Evolutionary conservation across 1,140 invertebrate genomes (phyloP).

Genomic region (Pollicipes pollicipes): DNA sequence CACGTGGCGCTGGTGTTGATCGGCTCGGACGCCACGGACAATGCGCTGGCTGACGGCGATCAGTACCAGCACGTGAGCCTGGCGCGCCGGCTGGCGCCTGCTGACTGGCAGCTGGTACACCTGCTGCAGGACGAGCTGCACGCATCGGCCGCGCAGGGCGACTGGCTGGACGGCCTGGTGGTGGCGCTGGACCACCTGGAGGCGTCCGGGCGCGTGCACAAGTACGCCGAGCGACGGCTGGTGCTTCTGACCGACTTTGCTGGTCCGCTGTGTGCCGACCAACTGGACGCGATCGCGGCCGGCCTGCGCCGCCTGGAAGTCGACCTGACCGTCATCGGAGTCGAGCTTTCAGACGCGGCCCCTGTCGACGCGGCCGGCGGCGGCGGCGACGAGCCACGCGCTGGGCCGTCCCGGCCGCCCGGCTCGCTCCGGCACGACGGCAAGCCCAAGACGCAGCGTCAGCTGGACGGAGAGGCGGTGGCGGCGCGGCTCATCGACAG

Average conservation of each 20-base stretch:
- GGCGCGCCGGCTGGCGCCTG: slow-evolving; percentile 23
- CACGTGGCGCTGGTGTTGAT: slow-evolving; percentile 30
- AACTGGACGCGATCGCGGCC: slow-evolving; percentile 25
- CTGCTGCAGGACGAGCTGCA: slow-evolving; percentile 25
- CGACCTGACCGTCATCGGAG: slow-evolving; percentile 27
- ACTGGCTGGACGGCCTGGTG: slow-evolving; percentile 34
- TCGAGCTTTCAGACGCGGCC: not conserved
- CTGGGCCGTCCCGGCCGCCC: not conserved
- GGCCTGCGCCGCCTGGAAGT: slow-evolving; percentile 25
- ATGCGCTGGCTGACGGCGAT: slow-evolving; percentile 23
- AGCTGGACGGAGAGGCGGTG: slow-evolving; percentile 25
- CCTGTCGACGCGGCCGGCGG: not conserved
- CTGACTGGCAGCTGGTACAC: slow-evolving; percentile 29
- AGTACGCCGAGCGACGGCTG: slow-evolving; percentile 12
- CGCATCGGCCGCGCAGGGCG: slow-evolving; percentile 23
- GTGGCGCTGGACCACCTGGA: slow-evolving; percentile 31
- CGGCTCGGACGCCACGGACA: slow-evolving; percentile 31
- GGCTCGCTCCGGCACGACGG: slow-evolving; percentile 8
- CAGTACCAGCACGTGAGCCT: slow-evolving; percentile 29
- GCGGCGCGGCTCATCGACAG: slow-evolving; percentile 20
- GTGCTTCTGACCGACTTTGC: slow-evolving; percentile 28
- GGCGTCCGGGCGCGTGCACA: slow-evolving; percentile 16
- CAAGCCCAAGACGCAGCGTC: slow-evolving; percentile 26
- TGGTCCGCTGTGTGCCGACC: slow-evolving; percentile 27
- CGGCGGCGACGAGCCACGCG: not conserved